Conservation (phyloP, 2,888 invertebrate species). For the Panopea generosa region DNA sequence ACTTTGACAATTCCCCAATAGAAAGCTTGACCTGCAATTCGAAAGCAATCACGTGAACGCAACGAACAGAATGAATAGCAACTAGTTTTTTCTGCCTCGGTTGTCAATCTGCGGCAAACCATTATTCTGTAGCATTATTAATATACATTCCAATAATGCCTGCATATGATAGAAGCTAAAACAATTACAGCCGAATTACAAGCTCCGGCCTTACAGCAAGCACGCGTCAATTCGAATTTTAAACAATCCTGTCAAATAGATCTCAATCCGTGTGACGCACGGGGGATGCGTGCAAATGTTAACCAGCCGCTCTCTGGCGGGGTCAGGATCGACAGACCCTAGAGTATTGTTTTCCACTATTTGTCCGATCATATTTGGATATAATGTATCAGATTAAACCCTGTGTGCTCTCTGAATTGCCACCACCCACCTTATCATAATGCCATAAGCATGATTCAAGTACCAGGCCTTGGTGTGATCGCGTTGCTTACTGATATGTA, state of each 20-base stretch:
- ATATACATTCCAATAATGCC: slow-evolving; percentile 61
- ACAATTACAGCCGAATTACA: slow-evolving; percentile 55
- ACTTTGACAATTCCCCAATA: slow-evolving; percentile 4
- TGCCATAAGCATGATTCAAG: slow-evolving; percentile 8
- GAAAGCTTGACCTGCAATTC: slow-evolving; percentile 17
- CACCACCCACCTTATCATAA: slow-evolving; percentile 30
- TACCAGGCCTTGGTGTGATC: slow-evolving; percentile 2
- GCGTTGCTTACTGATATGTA: slow-evolving; percentile 15
- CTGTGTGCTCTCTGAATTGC: slow-evolving; percentile 36
- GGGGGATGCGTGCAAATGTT: slow-evolving; percentile 48
- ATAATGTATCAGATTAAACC: slow-evolving; percentile 60
- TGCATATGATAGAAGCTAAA: slow-evolving; percentile 62
- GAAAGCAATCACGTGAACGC: slow-evolving; percentile 30
- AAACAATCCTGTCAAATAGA: slow-evolving; percentile 61
- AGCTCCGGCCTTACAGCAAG: slow-evolving; percentile 44
- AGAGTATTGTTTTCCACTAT: slow-evolving; percentile 61
- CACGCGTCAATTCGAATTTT: slow-evolving; percentile 63
- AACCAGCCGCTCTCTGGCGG: slow-evolving; percentile 36
- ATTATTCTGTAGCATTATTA: slow-evolving; percentile 47
- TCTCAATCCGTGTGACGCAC: slow-evolving; percentile 47
- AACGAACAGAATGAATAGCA: slow-evolving; percentile 47
- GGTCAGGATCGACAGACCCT: slow-evolving; percentile 46
- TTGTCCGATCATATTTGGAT: slow-evolving; percentile 64
- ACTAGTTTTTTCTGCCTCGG: slow-evolving; percentile 51
- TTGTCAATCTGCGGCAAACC: slow-evolving; percentile 40